These are phyloP conservation scores for Lamproptera curius DNA, from an alignment of 2,888 invertebrate genomes.

Conservation along the genomic window DNA sequence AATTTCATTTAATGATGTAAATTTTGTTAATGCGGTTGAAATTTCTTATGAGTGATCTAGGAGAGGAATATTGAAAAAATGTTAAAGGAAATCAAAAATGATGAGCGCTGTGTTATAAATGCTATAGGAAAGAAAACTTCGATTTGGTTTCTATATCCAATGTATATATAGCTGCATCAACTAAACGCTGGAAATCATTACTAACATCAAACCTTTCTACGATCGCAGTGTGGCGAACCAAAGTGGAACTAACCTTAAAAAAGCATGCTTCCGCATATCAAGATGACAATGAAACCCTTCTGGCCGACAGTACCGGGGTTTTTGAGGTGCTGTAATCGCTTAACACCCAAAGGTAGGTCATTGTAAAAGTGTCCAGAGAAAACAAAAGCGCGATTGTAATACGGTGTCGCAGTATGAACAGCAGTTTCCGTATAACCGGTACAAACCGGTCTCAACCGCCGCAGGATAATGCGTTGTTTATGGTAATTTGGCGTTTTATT, in stretches of 20 bases:
- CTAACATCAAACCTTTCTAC: not conserved
- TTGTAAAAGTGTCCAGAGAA: conserved; percentile 48
- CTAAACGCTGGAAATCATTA: too few species aligned
- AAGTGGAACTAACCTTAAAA: conserved; percentile 29
- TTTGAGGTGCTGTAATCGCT: conserved; percentile 50
- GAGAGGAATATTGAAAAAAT: too few species aligned
- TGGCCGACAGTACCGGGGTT: conserved; percentile 33
- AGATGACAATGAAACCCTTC: conserved; percentile 43
- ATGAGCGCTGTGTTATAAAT: too few species aligned
- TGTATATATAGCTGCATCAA: too few species aligned
- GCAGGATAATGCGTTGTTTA: conserved; percentile 70
- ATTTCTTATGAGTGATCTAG: too few species aligned
- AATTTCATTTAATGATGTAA: too few species aligned
- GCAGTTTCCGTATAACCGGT: conserved; percentile 67
- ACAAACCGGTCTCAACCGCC: conserved; percentile 58
- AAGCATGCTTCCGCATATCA: conserved; percentile 42
- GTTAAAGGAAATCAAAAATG: too few species aligned
- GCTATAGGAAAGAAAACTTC: too few species aligned
- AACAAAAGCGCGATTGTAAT: conserved; percentile 58
- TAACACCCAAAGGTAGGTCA: conserved; percentile 49
- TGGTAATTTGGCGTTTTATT: conserved; percentile 73
- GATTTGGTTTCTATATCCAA: too few species aligned
- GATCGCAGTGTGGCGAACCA: not conserved
- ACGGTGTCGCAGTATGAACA: conserved; percentile 61
- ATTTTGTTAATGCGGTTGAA: too few species aligned